phyloP scores from a whole-genome alignment of 2,797 vertebrate species.

The Gallinago solitaria region DNA sequence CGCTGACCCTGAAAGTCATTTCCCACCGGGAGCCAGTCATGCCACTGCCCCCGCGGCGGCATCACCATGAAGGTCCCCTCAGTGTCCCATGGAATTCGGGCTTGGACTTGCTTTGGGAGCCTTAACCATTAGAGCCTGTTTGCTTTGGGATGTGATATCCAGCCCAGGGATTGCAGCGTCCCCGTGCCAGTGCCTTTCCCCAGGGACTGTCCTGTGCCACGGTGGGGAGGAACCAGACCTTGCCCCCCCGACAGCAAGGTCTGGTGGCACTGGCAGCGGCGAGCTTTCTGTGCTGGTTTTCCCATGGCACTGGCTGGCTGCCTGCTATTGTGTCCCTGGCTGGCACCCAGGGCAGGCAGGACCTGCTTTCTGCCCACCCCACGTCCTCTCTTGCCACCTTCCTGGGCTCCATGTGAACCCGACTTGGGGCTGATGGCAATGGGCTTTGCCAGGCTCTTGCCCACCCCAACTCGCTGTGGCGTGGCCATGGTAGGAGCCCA shows the following conservation, averaged over 20 bases:
- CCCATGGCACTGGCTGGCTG: not conserved
- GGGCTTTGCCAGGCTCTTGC: not conserved
- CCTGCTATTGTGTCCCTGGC: not conserved
- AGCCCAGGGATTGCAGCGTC: rapidly evolving
- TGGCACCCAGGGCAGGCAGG: not conserved
- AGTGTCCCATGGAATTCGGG: rapidly evolving
- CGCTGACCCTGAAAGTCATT: not conserved
- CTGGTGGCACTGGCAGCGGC: not conserved
- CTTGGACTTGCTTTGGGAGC: not conserved
- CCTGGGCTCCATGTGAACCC: rapidly evolving
- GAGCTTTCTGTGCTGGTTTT: not conserved
- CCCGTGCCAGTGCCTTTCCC: not conserved
- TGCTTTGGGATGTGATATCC: not conserved
- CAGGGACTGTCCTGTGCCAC: rapidly evolving
- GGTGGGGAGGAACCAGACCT: not conserved
- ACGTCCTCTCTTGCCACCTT: rapidly evolving
- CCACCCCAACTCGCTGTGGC: rapidly evolving
- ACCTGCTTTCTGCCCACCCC: not conserved
- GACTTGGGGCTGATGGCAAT: not conserved
- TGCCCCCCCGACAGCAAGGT: rapidly evolving
- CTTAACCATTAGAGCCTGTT: not conserved
- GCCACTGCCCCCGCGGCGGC: rapidly evolving
- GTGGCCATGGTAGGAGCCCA: rapidly evolving
- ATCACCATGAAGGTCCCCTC: not conserved
- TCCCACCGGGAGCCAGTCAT: rapidly evolving